These are phyloP conservation scores for Xiphias gladius DNA, from an alignment of 2,113 vertebrate species.

Conservation along the genomic window DNA sequence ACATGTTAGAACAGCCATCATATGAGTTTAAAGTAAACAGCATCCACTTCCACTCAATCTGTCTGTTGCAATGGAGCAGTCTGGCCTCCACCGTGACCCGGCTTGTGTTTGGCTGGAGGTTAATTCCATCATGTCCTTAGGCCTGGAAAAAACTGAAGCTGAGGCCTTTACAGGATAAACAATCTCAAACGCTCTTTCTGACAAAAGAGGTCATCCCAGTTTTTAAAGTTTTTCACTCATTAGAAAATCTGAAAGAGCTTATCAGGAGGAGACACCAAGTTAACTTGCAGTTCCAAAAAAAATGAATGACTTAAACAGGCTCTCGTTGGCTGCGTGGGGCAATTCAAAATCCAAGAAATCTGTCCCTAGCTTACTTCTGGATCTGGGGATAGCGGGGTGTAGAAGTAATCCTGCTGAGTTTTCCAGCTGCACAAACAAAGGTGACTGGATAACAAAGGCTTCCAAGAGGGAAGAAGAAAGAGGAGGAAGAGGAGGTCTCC, in stretches of 20 bases:
- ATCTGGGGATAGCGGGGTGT: slow-evolving; percentile 61
- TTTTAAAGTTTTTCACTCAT: slow-evolving; percentile 38
- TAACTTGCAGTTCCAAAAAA: slow-evolving; percentile 32
- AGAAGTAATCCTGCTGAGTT: slow-evolving; percentile 71
- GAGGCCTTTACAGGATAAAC: slow-evolving; percentile 41
- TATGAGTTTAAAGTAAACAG: slow-evolving; percentile 54
- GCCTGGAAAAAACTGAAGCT: slow-evolving; percentile 28
- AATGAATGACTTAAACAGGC: slow-evolving; percentile 47
- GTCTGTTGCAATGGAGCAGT: slow-evolving; percentile 59
- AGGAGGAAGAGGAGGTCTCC: slow-evolving; percentile 34
- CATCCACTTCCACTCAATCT: slow-evolving; percentile 50
- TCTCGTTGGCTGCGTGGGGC: slow-evolving; percentile 47
- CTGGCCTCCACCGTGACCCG: slow-evolving; percentile 69
- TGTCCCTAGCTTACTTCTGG: slow-evolving; percentile 58
- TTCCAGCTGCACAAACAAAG: slow-evolving; percentile 87
- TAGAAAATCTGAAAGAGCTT: slow-evolving; percentile 33
- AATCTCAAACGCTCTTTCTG: slow-evolving; percentile 37
- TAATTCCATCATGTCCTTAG: slow-evolving; percentile 55
- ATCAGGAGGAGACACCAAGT: slow-evolving; percentile 25
- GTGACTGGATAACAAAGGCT: slow-evolving; percentile 77
- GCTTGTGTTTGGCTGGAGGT: slow-evolving; percentile 57
- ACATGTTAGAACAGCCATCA: slow-evolving; percentile 50
- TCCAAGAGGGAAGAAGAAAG: slow-evolving; percentile 60
- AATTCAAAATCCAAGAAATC: slow-evolving; percentile 65
- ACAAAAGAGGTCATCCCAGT: slow-evolving; percentile 32